Evolutionary conservation across 2,113 vertebrate genomes (phyloP).

Genomic region (Boleophthalmus pectinirostris): DNA sequence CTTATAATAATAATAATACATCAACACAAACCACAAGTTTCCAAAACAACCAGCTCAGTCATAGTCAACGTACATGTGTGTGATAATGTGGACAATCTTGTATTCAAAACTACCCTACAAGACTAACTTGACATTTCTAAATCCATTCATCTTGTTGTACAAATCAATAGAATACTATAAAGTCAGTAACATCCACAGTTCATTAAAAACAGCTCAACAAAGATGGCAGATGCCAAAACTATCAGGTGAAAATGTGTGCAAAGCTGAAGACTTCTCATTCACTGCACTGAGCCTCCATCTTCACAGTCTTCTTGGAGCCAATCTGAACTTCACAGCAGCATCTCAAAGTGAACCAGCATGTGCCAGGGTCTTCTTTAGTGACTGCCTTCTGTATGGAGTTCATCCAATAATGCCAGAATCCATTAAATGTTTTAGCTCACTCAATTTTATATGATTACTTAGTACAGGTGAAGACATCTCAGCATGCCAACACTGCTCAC

Average conservation of each 20-base stretch:
- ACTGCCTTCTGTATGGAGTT: conserved; percentile 15
- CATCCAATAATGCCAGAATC: conserved; percentile 2
- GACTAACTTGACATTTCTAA: neutral
- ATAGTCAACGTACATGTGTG: neutral
- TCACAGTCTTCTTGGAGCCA: conserved; percentile 15
- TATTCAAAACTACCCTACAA: neutral
- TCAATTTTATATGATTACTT: conserved; percentile 26
- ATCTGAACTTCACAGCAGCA: conserved; percentile 23
- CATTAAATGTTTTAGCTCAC: conserved; percentile 17
- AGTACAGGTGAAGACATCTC: conserved; percentile 45
- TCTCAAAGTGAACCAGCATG: conserved; percentile 36
- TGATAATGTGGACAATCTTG: neutral
- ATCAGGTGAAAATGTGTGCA: conserved; percentile 32
- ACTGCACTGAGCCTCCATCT: conserved; percentile 10
- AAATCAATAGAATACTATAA: conserved; percentile 3
- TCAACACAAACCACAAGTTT: conserved; percentile 9
- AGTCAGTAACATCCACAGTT: conserved; percentile 24
- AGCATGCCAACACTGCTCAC: conserved; percentile 67
- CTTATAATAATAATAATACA: neutral
- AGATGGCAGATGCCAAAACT: conserved; percentile 16
- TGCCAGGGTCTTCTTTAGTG: neutral
- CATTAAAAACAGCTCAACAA: conserved; percentile 18
- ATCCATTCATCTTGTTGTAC: neutral
- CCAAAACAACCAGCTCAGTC: conserved; percentile 11
- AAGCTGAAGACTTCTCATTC: conserved; percentile 12